Evolutionary conservation across 2,888 invertebrate genomes (phyloP).

Genomic region (Caprella mutica): DNA sequence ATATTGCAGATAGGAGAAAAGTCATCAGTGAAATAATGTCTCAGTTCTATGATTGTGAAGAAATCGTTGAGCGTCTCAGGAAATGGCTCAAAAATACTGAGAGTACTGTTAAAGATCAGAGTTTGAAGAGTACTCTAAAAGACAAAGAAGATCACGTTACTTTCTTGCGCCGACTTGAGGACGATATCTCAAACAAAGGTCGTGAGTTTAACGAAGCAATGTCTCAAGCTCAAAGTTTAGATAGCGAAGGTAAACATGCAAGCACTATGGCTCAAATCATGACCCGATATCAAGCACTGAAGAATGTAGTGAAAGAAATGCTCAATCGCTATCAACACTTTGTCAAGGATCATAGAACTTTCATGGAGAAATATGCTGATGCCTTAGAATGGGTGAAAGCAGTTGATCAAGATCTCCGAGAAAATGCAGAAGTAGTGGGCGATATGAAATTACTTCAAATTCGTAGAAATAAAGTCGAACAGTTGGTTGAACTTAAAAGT

Average conservation of each 20-base stretch:
- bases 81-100: conserved; percentile 79
- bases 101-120: conserved; percentile 73
- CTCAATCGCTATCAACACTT: conserved; percentile 70
- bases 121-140: conserved; percentile 70
- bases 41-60: conserved; percentile 70
- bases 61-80: conserved; percentile 61
- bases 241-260: conserved; percentile 62
- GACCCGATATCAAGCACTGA: conserved; percentile 68
- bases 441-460: conserved; percentile 72
- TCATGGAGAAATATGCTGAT: conserved; percentile 55
- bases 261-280: conserved; percentile 63
- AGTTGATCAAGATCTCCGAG: conserved; percentile 60
- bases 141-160: conserved; percentile 67
- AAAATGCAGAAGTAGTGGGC: conserved; percentile 67
- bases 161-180: conserved; percentile 59
- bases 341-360: conserved; percentile 70
- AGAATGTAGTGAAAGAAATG: conserved; percentile 68
- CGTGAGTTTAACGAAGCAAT: conserved; percentile 52
- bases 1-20: conserved; percentile 58
- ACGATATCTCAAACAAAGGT: conserved; percentile 54
- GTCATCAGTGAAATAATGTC: conserved; percentile 63
- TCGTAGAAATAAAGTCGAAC: conserved; percentile 65
- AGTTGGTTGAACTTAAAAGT: conserved; percentile 65
- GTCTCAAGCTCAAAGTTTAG: conserved; percentile 57
- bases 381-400: conserved; percentile 64